Conservation (phyloP, 2,797 vertebrate species). For the Parauchenoglanis ngamensis region DNA sequence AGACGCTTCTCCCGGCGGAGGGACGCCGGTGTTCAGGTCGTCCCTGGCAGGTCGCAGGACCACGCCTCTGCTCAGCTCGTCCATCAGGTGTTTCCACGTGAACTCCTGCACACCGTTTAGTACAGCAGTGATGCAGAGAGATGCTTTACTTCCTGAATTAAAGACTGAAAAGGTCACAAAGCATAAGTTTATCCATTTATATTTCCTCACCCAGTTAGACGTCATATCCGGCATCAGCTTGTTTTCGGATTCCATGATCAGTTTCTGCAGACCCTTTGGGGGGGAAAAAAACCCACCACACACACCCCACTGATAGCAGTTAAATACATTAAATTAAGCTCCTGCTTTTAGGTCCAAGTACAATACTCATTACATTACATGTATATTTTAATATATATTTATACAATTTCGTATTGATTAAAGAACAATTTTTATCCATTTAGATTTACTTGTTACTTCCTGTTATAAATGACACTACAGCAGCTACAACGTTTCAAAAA, state of each 20-base stretch:
- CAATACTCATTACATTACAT: too few species aligned
- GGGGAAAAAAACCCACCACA: too few species aligned
- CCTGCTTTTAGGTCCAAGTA: background rate
- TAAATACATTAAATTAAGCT: background rate
- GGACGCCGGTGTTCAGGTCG: fast-evolving
- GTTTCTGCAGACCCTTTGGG: slow-evolving; percentile 54
- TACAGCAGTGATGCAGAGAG: background rate
- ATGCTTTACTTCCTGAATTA: background rate
- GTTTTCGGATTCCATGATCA: slow-evolving; percentile 48
- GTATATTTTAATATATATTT: too few species aligned
- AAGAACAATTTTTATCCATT: background rate
- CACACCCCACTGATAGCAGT: background rate
- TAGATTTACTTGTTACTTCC: background rate
- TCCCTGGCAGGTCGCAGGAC: slow-evolving; percentile 52
- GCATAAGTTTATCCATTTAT: background rate
- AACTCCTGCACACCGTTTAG: slow-evolving; percentile 17
- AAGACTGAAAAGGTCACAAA: background rate
- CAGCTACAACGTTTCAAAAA: background rate
- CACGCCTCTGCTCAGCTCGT: slow-evolving; percentile 67
- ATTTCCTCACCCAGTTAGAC: slow-evolving; percentile 50
- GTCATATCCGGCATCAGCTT: slow-evolving; percentile 16
- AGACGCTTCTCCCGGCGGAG: slow-evolving; percentile 34
- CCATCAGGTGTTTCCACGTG: slow-evolving; percentile 60
- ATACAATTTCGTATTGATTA: background rate
- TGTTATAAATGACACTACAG: background rate